A percentile compares a stretch with the other conserved stretches of the same genome.
phyloP scores from a whole-genome alignment of 2,888 invertebrate species.

The Leptinotarsa haldemani region DNA sequence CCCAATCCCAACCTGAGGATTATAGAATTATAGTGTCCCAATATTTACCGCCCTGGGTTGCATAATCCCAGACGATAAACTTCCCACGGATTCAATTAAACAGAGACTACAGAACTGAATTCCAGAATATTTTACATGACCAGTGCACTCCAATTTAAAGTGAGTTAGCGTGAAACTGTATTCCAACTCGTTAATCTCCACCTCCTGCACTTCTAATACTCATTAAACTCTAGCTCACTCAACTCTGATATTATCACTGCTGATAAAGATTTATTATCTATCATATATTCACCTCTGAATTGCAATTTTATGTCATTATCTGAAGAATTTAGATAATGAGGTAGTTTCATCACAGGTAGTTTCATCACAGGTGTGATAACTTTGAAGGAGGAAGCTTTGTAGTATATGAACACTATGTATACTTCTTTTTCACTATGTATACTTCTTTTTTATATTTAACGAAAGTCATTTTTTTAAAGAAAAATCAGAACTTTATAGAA shows the following conservation, averaged over 20 bases:
- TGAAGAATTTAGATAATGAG: not conserved
- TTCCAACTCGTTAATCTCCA: conserved; percentile 40
- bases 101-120: conserved; percentile 36
- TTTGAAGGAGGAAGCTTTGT: no score
- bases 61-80: conserved; percentile 35
- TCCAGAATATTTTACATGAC: conserved; percentile 40
- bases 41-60: conserved; percentile 29
- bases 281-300: not conserved
- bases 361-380: no score
- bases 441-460: no score
- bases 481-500: no score
- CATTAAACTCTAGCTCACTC: conserved; percentile 44
- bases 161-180: conserved; percentile 34
- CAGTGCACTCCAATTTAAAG: conserved; percentile 40
- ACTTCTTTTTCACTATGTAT: no score
- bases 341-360: no score
- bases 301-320: no score
- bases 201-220: conserved; percentile 35
- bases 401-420: no score
- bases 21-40: conserved; percentile 16
- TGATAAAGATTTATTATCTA: not conserved
- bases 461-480: no score
- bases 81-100: conserved; percentile 37
- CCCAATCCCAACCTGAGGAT: not conserved
- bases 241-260: conserved; percentile 38